Percentiles rank a stretch among this genome's conserved stretches.
Evolutionary conservation across 1,140 invertebrate species (phyloP).

Genomic region (Arctopsyche grandis): DNA sequence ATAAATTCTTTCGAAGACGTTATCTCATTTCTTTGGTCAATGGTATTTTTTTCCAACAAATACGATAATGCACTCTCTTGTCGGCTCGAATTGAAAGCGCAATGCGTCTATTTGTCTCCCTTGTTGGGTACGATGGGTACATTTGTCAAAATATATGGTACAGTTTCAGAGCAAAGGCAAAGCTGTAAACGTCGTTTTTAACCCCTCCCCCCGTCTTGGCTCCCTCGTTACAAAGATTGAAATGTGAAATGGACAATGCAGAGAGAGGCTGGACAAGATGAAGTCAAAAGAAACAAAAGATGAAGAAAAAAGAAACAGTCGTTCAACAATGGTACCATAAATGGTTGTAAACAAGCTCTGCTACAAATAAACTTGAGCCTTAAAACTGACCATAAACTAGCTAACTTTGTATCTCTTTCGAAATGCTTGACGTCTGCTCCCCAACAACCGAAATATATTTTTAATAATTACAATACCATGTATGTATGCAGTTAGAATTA

Average conservation of each 20-base stretch:
- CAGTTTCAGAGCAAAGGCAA: slow-evolving; percentile 31
- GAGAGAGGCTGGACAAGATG: neutral
- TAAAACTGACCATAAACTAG: slow-evolving; percentile 45
- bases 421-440: neutral
- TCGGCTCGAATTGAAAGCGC: slow-evolving; percentile 8
- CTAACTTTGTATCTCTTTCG: slow-evolving; percentile 31
- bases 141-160: slow-evolving; percentile 49
- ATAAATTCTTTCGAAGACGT: neutral
- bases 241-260: slow-evolving; percentile 50
- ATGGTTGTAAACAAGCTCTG: slow-evolving; percentile 50
- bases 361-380: slow-evolving; percentile 46
- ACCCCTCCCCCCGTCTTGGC: no score
- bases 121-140: slow-evolving; percentile 43
- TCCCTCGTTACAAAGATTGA: neutral
- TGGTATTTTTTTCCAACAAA: neutral
- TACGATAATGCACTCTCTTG: slow-evolving; percentile 27
- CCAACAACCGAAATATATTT: neutral
- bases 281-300: neutral
- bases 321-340: slow-evolving; percentile 50
- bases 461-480: no score
- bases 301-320: slow-evolving; percentile 43
- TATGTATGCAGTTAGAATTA: no score
- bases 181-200: slow-evolving; percentile 12
- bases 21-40: neutral
- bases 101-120: slow-evolving; percentile 41